phyloP scores from a whole-genome alignment of 1,140 invertebrate genomes.

The Zaprionus camerounensis region DNA sequence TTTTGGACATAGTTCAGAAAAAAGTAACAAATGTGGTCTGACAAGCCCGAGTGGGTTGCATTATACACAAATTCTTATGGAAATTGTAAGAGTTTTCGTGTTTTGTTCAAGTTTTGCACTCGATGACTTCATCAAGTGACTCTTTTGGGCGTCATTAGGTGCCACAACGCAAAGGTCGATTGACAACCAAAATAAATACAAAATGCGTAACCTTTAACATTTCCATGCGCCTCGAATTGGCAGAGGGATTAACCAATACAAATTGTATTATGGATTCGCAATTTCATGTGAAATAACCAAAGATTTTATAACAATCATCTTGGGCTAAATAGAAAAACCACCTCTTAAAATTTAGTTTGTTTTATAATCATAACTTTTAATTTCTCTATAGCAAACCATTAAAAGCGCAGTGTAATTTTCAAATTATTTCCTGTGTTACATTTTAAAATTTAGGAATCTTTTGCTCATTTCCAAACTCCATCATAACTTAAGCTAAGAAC shows the following conservation, averaged over 20 bases:
- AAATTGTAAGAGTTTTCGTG: not conserved
- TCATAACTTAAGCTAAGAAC: not conserved
- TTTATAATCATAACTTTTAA: too few species aligned
- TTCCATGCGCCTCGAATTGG: not conserved
- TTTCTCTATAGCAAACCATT: too few species aligned
- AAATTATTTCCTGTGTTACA: too few species aligned
- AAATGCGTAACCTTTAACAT: slow-evolving; percentile 11
- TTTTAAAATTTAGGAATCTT: too few species aligned
- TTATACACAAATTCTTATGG: slow-evolving; percentile 41
- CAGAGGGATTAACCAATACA: not conserved
- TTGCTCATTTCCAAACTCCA: too few species aligned
- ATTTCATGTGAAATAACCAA: not conserved
- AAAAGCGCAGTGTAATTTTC: too few species aligned
- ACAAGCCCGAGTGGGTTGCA: slow-evolving; percentile 8
- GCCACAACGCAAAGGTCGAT: slow-evolving; percentile 34
- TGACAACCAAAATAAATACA: slow-evolving; percentile 17
- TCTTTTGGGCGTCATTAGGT: slow-evolving; percentile 45
- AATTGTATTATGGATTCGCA: not conserved
- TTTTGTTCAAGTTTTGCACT: slow-evolving; percentile 33
- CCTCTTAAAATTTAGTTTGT: too few species aligned
- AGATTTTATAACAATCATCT: not conserved
- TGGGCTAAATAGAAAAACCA: not conserved
- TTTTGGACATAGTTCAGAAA: slow-evolving; percentile 46
- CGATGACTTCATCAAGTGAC: slow-evolving; percentile 64
- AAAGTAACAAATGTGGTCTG: slow-evolving; percentile 4